Conservation (phyloP, 1,140 invertebrate genomes). For the Ceratoteleas bidentatus region DNA sequence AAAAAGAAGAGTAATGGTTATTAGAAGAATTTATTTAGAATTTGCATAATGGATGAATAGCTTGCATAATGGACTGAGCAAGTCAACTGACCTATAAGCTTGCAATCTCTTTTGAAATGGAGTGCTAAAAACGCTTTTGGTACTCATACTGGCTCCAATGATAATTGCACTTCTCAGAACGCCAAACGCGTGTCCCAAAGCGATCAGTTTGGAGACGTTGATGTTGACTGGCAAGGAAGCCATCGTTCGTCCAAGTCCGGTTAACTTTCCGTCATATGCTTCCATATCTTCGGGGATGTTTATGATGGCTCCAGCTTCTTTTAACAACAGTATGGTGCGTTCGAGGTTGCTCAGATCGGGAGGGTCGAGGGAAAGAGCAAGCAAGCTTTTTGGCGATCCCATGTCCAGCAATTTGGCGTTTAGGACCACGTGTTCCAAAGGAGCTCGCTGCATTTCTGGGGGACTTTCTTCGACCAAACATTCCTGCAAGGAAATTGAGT, state of each 20-base stretch:
- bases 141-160: constrained; percentile 92
- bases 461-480: constrained; percentile 81
- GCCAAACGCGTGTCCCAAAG: constrained; percentile 93
- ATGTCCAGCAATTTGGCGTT: constrained; percentile 91
- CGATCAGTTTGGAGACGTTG: constrained; percentile 90
- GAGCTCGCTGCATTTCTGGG: constrained; percentile 91
- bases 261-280: constrained; percentile 92
- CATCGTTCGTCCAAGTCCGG: constrained; percentile 92
- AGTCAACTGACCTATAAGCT: constrained; percentile 83
- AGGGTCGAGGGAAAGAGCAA: constrained; percentile 91
- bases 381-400: constrained; percentile 89
- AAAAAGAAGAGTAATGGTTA: too few relatives aligned
- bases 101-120: constrained; percentile 87
- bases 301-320: constrained; percentile 90
- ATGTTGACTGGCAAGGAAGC: constrained; percentile 91
- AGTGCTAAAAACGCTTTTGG: constrained; percentile 90
- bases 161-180: constrained; percentile 92
- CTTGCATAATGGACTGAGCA: too few relatives aligned
- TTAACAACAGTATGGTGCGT: constrained; percentile 90
- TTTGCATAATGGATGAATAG: too few relatives aligned
- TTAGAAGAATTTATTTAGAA: too few relatives aligned
- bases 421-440: constrained; percentile 92
- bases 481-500: constrained; percentile 55
- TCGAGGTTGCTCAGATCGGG: constrained; percentile 92
- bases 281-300: constrained; percentile 80